Percentiles rank a stretch among this genome's conserved stretches.
Conservation (phyloP, 1,140 invertebrate species). For the Hycleus cichorii region DNA sequence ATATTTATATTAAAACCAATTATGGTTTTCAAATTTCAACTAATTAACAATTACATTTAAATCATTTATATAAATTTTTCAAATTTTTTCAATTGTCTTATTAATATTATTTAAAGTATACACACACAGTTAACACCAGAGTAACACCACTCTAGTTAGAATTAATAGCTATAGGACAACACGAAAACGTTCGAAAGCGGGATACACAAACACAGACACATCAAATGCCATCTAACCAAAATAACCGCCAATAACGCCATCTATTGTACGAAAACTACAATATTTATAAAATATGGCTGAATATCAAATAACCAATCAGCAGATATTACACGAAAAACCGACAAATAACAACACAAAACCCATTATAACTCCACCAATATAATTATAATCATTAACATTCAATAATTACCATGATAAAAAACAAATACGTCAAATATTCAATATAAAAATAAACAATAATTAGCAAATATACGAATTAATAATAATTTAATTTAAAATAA, state of each 20-base stretch:
- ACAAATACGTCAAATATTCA: too few species aligned
- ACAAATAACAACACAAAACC: too few species aligned
- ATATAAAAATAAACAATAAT: too few species aligned
- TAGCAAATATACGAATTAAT: too few species aligned
- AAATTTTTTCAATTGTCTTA: background rate
- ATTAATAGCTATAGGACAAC: constrained; percentile 3
- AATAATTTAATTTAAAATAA: too few species aligned
- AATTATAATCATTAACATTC: too few species aligned
- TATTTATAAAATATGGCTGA: background rate
- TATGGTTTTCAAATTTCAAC: background rate
- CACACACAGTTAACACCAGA: constrained; percentile 7
- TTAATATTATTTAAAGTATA: background rate
- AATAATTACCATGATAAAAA: too few species aligned
- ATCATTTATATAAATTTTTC: background rate
- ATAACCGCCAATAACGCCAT: constrained; percentile 5
- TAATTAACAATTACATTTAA: background rate
- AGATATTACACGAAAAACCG: too few species aligned
- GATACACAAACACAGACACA: constrained; percentile 6
- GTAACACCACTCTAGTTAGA: constrained; percentile 1
- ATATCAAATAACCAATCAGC: too few species aligned
- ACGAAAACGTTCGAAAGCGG: constrained; percentile 15
- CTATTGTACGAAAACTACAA: background rate
- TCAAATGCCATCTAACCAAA: background rate
- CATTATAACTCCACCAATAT: too few species aligned
- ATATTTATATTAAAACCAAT: background rate